A percentile compares a stretch with the other conserved stretches of the same genome.
Conservation (phyloP, 2,113 vertebrate genomes). For the Limnothrissa miodon region DNA sequence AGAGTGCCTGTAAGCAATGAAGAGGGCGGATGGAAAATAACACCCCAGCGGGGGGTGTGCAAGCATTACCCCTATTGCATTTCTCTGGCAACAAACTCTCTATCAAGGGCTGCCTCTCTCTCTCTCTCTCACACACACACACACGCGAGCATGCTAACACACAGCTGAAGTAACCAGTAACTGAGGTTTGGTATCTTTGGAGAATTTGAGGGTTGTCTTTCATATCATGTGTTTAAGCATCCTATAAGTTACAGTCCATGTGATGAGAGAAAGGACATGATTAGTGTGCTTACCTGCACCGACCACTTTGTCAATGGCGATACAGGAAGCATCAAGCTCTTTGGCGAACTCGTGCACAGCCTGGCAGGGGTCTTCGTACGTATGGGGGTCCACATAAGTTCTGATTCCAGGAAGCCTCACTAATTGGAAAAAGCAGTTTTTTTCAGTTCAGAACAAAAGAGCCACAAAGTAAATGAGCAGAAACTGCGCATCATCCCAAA, state of each 20-base stretch:
- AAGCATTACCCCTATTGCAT: slow-evolving; percentile 37
- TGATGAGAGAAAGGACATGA: background rate
- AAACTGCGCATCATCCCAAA: background rate
- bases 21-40: slow-evolving; percentile 37
- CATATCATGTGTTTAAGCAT: slow-evolving; percentile 49
- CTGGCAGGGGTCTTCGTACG: slow-evolving; percentile 79
- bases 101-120: slow-evolving; percentile 40
- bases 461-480: background rate
- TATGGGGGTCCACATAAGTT: slow-evolving; percentile 80
- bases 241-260: slow-evolving; percentile 26
- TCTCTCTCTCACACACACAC: background rate
- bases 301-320: slow-evolving; percentile 80
- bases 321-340: slow-evolving; percentile 78
- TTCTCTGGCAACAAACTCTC: slow-evolving; percentile 32
- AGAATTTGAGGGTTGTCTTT: slow-evolving; percentile 56
- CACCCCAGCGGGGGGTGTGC: slow-evolving; percentile 43
- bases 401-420: slow-evolving; percentile 77
- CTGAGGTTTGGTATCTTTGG: slow-evolving; percentile 31
- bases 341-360: slow-evolving; percentile 81
- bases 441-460: background rate
- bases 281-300: slow-evolving; percentile 70
- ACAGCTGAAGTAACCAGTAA: background rate
- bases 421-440: slow-evolving; percentile 46
- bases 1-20: slow-evolving; percentile 24
- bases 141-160: no score